These are phyloP conservation scores for Mola mola DNA, from an alignment of 2,113 vertebrate genomes.

Conservation along the genomic window DNA sequence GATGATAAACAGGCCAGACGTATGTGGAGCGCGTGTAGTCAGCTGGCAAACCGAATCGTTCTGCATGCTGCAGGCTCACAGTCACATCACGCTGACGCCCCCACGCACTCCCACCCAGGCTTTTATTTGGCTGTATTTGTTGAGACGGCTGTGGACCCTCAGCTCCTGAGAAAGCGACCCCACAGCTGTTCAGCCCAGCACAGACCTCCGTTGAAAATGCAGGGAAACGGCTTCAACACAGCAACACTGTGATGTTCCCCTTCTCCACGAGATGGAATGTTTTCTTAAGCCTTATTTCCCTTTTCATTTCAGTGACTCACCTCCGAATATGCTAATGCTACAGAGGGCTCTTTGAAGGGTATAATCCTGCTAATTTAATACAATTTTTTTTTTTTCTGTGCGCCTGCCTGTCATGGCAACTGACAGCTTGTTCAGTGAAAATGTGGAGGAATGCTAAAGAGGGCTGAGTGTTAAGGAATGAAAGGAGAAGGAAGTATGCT, in stretches of 20 bases:
- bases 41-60: slow-evolving; percentile 58
- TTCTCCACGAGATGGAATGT: slow-evolving; percentile 45
- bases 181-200: slow-evolving; percentile 38
- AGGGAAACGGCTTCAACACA: slow-evolving; percentile 38
- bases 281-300: slow-evolving; percentile 45
- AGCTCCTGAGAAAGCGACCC: slow-evolving; percentile 54
- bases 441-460: slow-evolving; percentile 73
- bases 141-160: slow-evolving; percentile 27
- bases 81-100: slow-evolving; percentile 39
- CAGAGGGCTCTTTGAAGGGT: slow-evolving; percentile 47
- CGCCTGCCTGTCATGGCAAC: slow-evolving; percentile 58
- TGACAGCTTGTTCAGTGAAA: slow-evolving; percentile 56
- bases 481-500: slow-evolving; percentile 61
- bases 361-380: slow-evolving; percentile 68
- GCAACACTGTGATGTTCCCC: slow-evolving; percentile 21
- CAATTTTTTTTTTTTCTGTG: slow-evolving; percentile 41
- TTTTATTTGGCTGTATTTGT: slow-evolving; percentile 23
- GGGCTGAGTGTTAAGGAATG: slow-evolving; percentile 52
- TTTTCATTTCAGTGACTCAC: slow-evolving; percentile 54
- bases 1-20: slow-evolving; percentile 62
- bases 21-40: slow-evolving; percentile 61
- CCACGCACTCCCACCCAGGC: slow-evolving; percentile 17
- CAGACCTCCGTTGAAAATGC: slow-evolving; percentile 27
- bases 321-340: slow-evolving; percentile 47
- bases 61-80: slow-evolving; percentile 32